Conservation (phyloP, 2,888 invertebrate genomes). For the Melikaiella ostensackeni region DNA sequence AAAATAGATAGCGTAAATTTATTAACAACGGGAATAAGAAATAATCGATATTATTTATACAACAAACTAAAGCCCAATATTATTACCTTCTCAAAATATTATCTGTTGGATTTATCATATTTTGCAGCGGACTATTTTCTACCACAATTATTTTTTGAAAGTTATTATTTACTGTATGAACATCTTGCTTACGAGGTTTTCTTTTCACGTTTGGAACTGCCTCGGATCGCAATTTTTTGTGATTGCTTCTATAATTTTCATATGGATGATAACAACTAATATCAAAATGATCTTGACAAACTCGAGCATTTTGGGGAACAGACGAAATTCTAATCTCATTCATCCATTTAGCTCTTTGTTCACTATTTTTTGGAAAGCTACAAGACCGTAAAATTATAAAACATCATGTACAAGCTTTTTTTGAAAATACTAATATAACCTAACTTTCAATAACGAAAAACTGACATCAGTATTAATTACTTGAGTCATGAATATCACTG, state of each 20-base stretch:
- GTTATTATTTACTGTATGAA: neutral
- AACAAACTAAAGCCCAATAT: neutral
- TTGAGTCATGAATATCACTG: no score
- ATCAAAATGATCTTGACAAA: no score
- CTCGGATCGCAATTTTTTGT: no score
- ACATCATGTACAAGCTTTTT: neutral
- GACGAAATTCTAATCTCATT: no score
- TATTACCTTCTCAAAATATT: neutral
- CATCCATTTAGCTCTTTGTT: neutral
- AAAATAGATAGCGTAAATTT: no score
- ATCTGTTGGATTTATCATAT: neutral
- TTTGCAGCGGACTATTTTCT: neutral
- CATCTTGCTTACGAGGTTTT: neutral
- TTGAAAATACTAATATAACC: neutral
- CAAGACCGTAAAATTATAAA: neutral
- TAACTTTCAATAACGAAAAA: neutral
- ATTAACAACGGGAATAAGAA: no score
- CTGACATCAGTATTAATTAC: no score
- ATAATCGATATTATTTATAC: neutral
- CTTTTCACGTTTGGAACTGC: no score
- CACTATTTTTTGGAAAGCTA: neutral
- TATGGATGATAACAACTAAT: no score
- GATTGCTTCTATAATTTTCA: no score
- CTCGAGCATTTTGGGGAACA: no score
- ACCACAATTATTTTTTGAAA: neutral